phyloP scores from a whole-genome alignment of 1,140 invertebrate species.

The Macrobrachium rosenbergii region DNA sequence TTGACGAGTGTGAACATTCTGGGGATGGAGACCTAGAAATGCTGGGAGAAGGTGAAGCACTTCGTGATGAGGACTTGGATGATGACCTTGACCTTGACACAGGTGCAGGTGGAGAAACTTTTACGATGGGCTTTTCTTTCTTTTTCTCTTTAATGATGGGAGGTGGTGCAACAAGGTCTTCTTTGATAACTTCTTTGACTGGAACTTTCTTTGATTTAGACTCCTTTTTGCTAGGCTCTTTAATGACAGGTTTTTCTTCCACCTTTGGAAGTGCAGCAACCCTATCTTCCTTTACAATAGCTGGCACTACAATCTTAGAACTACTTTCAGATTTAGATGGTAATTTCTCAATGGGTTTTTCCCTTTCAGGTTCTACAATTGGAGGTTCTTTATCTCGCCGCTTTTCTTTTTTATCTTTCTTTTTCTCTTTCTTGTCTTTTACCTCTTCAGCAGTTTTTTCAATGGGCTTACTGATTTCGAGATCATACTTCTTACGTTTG shows the following conservation, averaged over 20 bases:
- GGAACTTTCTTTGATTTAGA: conserved; percentile 25
- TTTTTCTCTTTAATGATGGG: neutral
- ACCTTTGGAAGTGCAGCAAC: neutral
- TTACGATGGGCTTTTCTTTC: conserved; percentile 23
- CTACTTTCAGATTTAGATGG: neutral
- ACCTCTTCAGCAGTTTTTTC: neutral
- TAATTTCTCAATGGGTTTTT: conserved; percentile 3
- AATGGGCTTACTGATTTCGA: neutral
- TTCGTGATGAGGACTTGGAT: conserved; percentile 19
- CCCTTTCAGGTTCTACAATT: conserved; percentile 7
- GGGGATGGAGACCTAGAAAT: conserved; percentile 39
- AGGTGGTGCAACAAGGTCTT: neutral
- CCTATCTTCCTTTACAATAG: conserved; percentile 5
- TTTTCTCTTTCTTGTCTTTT: conserved; percentile 41
- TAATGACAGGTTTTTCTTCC: neutral
- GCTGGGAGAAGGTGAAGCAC: conserved; percentile 4
- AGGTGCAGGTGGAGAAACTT: conserved; percentile 16
- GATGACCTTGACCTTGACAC: conserved; percentile 28
- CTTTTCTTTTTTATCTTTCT: conserved; percentile 35
- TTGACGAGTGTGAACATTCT: conserved; percentile 12
- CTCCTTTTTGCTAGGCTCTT: conserved; percentile 7
- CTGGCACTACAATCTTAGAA: neutral
- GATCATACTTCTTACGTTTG: conserved; percentile 37
- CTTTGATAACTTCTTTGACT: neutral
- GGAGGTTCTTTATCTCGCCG: conserved; percentile 3